Conservation (phyloP, 1,140 invertebrate genomes). For the Spodoptera frugiperda region DNA sequence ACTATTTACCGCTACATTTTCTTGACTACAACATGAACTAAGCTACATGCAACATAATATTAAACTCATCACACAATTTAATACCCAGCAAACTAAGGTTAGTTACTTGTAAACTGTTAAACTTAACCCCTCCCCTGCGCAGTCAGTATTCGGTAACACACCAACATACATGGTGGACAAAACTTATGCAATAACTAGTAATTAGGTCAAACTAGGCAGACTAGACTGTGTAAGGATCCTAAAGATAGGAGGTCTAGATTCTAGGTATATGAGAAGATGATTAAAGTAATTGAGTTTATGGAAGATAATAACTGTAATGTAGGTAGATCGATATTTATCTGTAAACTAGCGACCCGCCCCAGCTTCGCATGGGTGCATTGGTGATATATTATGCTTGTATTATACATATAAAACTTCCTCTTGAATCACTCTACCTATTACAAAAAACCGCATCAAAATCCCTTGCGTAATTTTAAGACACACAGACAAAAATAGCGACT, state of each 20-base stretch:
- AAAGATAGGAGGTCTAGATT: neutral
- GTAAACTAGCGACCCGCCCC: no score
- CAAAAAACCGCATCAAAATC: no score
- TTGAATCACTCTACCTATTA: no score
- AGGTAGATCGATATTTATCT: no score
- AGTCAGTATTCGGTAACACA: conserved; percentile 1
- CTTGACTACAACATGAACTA: neutral
- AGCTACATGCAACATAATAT: neutral
- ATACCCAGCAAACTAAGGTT: neutral
- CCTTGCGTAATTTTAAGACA: no score
- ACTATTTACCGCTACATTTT: no score
- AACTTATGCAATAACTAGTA: conserved; percentile 29
- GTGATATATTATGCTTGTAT: no score
- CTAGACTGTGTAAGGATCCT: neutral
- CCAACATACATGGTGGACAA: neutral
- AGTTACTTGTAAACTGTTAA: conserved; percentile 11
- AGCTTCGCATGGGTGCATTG: no score
- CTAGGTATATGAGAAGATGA: neutral
- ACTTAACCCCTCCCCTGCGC: neutral
- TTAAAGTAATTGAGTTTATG: neutral
- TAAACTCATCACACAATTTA: neutral
- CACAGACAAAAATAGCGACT: no score
- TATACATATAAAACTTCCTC: no score
- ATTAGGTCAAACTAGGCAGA: conserved; percentile 8
- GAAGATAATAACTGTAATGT: no score